A percentile compares a stretch with the other conserved stretches of the same genome.
Evolutionary conservation across 2,888 invertebrate species (phyloP).

Genomic region (Synergus japonicus): DNA sequence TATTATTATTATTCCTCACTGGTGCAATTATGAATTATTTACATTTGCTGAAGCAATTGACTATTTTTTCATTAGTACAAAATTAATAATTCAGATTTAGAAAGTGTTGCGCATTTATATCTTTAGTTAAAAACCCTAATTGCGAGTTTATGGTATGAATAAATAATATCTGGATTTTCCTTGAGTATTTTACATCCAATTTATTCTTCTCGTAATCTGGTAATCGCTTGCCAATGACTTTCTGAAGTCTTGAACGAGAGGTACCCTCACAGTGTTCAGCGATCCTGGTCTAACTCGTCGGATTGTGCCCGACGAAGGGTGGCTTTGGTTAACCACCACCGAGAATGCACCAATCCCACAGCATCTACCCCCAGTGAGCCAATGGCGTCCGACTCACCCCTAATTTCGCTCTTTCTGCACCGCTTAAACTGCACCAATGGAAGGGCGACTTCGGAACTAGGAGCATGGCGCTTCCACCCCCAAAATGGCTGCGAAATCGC

Average conservation of each 20-base stretch:
- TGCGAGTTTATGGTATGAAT: background rate
- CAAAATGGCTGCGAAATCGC: constrained; percentile 77
- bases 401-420: constrained; percentile 51
- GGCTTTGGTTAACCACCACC: constrained; percentile 50
- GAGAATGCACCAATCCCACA: constrained; percentile 50
- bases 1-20: too few relatives aligned
- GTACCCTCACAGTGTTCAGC: constrained; percentile 29
- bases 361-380: constrained; percentile 56
- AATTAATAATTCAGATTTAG: background rate
- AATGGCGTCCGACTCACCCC: constrained; percentile 56
- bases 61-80: too few relatives aligned
- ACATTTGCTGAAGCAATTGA: too few relatives aligned
- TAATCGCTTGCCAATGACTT: constrained; percentile 66
- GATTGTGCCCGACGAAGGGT: constrained; percentile 50
- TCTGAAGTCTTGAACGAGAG: constrained; percentile 32
- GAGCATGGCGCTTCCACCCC: constrained; percentile 70
- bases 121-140: background rate
- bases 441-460: constrained; percentile 47
- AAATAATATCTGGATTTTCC: background rate
- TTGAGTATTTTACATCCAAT: constrained; percentile 67
- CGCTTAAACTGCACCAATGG: constrained; percentile 63
- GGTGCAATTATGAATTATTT: too few relatives aligned
- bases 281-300: constrained; percentile 42
- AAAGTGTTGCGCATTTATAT: background rate
- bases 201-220: constrained; percentile 65